Evolutionary conservation across 2,797 vertebrate genomes (phyloP), one percentile per base, ranked within the genome.

Genomic region (Silurus aristotelis): DNA sequence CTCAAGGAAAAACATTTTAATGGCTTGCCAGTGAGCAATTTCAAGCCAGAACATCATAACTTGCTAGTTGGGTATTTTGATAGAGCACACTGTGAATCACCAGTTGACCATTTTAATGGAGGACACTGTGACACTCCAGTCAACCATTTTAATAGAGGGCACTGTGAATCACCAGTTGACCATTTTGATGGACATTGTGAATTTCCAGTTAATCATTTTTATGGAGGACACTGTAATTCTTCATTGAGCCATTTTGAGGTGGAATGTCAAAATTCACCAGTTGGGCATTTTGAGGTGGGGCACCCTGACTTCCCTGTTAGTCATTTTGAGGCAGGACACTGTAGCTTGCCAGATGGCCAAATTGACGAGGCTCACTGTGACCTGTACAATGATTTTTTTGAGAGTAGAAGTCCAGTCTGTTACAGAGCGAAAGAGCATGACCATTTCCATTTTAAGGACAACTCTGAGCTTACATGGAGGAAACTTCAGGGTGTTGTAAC

Each of bases 401-500:
- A 66, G 77, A 61, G 31, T 8, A 31, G 22, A 3, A 38, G 46
- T 22, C 13, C 19, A 2, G 17, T n/a, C 31, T 43, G 67, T 67
- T 61, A 60, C 6, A 19, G n/a, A 2, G 3, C 4, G n/a, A n/a
- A n/a, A 78, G 94, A 93, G 19, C 91, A 68, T 56, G 5, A 80
- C 0, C 52, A 20, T 67, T 38, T 73, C 70, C 13, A 63, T 43
- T 60, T 43, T 4, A 31, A 70, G 63, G 43, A 31, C 68, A 31
- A 22, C 63, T 94, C 95, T 25, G 93, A 95, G n/a, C 94, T 94
- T 88, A 90, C 95, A 83, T 89, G 96, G 9, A 93, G 93, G 0
- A 93, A 95, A 67, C 93, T 96, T 13, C 95, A 94, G 86, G 96
- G 96, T 6, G 95, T 91, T 0, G 97, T 99, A 91, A 96, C 94